Base-by-base conservation (phyloP, 1,140 invertebrate species). In the Oryctes rhinoceros region DNA sequence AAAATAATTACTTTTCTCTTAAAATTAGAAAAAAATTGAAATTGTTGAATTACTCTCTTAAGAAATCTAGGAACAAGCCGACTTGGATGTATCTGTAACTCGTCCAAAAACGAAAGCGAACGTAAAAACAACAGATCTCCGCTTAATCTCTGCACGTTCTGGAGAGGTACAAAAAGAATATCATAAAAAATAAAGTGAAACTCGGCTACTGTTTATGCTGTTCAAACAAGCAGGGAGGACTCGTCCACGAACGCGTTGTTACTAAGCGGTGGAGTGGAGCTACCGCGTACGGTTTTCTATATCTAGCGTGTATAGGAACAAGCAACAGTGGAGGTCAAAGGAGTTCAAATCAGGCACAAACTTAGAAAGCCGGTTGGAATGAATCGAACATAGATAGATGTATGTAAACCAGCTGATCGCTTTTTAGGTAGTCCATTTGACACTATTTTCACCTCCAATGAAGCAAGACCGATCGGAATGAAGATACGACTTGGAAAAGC, bases 101-200 rank as follows among this genome's bases (percentile, higher is more conserved):
- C 24, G 2, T 30, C 7, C 13, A 62, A 62, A 44, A 44, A 3
- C 39, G 39, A 44, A 44, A 44, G 39, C 39, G 39, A 44, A 5
- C 9, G 39, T 10, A 44, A 44, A 30, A 44, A 3, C 39, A 44
- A 44, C 5, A 44, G 9, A 44, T 44, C 39, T 44, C 39, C 39
- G 0, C 24, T 30, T 13, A 6, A 75, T 15, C 9, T 44, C 1
- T 44, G 37, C n/a, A 47, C n/a, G 13, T 11, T 76, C 5, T 10
- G 39, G 5, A 44, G 39, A 44, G 39, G 5, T 44, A 44, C 39
- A 44, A 44, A 44, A 44, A 18, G 44, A 39, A 77, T 15, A 77
- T 11, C 24, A 77, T 77, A 37, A 77, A 77, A 44, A 78, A 18
- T 74, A 24, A 24, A 18, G n/a, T 65, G 59, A 65, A n/a, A 65